phyloP scores from a whole-genome alignment of 2,113 vertebrate genomes.

The Mugil cephalus region DNA sequence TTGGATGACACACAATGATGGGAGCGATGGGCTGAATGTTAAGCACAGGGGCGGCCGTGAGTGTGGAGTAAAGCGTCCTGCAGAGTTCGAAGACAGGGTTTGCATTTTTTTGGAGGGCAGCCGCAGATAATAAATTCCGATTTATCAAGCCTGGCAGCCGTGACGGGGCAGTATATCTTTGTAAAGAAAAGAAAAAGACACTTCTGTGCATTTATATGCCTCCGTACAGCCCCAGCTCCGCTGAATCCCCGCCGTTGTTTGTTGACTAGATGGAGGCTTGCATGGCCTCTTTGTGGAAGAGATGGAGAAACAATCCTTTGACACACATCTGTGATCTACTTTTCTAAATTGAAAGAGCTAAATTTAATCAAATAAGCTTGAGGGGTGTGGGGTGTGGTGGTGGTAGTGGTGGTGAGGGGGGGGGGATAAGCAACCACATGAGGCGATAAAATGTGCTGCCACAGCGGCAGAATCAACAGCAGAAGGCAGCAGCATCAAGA shows the following conservation, averaged over 20 bases:
- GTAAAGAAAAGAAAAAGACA: background rate
- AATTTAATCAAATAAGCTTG: conserved; percentile 80
- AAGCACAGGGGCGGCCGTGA: conserved; percentile 34
- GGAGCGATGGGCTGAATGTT: conserved; percentile 46
- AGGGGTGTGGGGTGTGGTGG: conserved; percentile 7
- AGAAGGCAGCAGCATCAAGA: conserved; percentile 75
- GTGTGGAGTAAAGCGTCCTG: conserved; percentile 37
- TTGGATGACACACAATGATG: conserved; percentile 30
- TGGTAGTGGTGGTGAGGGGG: conserved; percentile 1
- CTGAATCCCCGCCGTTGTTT: conserved; percentile 31
- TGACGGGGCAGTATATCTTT: background rate
- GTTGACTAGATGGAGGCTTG: conserved; percentile 32
- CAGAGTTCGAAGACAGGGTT: background rate
- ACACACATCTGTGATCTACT: conserved; percentile 79
- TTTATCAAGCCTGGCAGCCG: background rate
- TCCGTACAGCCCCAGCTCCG: background rate
- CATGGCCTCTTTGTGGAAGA: conserved; percentile 31
- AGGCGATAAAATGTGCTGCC: conserved; percentile 66
- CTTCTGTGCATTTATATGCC: background rate
- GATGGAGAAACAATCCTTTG: conserved; percentile 67
- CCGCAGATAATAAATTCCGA: background rate
- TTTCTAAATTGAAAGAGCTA: conserved; percentile 77
- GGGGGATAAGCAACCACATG: conserved; percentile 60
- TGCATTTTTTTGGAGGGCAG: background rate
- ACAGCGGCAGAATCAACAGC: conserved; percentile 70